Percentiles rank a stretch among this genome's conserved stretches.
phyloP scores from a whole-genome alignment of 2,797 vertebrate species.

The Anguilla marmorata region DNA sequence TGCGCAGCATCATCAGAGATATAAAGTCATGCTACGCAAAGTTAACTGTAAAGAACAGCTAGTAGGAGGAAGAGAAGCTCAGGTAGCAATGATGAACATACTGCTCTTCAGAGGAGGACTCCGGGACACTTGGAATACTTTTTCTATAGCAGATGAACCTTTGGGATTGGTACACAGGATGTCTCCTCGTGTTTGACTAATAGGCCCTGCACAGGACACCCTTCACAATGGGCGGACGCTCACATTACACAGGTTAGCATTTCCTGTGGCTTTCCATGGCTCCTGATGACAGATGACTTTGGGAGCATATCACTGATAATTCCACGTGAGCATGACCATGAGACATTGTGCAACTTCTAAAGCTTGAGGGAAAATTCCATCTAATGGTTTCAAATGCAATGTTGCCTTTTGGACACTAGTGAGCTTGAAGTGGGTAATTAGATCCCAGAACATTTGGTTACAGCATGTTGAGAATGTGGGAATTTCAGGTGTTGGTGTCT shows the following conservation, averaged over 20 bases:
- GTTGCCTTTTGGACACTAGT: constrained; percentile 15
- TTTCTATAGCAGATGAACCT: not conserved
- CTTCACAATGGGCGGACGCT: not conserved
- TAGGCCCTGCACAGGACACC: not conserved
- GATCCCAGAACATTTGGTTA: constrained; percentile 9
- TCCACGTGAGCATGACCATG: not conserved
- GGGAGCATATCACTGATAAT: not conserved
- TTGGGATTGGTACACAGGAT: not conserved
- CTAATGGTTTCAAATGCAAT: not conserved
- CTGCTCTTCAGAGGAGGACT: not conserved
- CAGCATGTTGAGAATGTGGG: not conserved
- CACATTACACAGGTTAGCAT: not conserved
- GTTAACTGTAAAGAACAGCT: constrained; percentile 21
- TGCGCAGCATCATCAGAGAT: not conserved
- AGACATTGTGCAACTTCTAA: not conserved
- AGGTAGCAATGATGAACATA: not conserved
- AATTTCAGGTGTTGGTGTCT: not conserved
- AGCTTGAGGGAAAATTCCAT: constrained; percentile 8
- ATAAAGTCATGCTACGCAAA: constrained; percentile 17
- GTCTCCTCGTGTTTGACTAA: not conserved
- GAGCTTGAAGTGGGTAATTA: constrained; percentile 18
- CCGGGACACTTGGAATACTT: not conserved
- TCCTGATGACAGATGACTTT: not conserved
- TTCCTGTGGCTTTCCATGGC: not conserved
- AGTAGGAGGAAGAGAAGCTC: not conserved